Conservation (phyloP, 2,797 vertebrate species). For the Cuculus canorus region DNA sequence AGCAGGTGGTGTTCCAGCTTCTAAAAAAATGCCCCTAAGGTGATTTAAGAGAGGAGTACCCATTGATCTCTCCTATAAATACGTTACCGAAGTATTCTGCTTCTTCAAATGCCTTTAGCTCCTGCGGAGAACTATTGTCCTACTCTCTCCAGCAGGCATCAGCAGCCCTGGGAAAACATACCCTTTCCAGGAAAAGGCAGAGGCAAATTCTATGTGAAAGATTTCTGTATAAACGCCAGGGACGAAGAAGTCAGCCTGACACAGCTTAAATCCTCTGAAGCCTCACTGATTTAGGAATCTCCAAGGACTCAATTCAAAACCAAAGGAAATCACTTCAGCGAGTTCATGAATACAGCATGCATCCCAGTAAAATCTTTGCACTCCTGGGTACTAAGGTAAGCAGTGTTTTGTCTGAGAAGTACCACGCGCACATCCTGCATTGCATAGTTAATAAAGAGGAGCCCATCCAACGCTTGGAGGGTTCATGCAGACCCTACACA, state of each 20-base stretch:
- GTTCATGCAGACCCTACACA: neutral
- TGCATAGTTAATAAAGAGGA: neutral
- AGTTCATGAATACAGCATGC: neutral
- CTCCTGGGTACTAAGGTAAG: neutral
- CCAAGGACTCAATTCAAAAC: neutral
- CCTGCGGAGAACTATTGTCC: neutral
- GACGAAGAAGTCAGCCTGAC: neutral
- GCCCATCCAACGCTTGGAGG: neutral
- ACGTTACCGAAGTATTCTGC: neutral
- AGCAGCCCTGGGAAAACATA: neutral
- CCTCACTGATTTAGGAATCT: neutral
- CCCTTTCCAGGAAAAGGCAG: neutral
- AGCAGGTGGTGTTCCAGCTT: constrained; percentile 56
- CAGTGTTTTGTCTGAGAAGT: neutral
- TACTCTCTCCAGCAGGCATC: neutral
- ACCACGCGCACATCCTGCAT: neutral
- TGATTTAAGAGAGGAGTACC: neutral
- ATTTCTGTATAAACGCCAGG: neutral
- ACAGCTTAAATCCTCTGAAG: neutral
- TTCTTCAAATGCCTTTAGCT: neutral
- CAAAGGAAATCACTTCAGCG: neutral
- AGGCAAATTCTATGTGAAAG: neutral
- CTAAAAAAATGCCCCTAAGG: constrained; percentile 12
- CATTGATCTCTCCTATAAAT: constrained; percentile 4
- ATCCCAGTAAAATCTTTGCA: neutral